Percentiles rank a stretch among this genome's conserved stretches.
phyloP scores from a whole-genome alignment of 2,113 vertebrate species.

The Emydocephalus ijimae region DNA sequence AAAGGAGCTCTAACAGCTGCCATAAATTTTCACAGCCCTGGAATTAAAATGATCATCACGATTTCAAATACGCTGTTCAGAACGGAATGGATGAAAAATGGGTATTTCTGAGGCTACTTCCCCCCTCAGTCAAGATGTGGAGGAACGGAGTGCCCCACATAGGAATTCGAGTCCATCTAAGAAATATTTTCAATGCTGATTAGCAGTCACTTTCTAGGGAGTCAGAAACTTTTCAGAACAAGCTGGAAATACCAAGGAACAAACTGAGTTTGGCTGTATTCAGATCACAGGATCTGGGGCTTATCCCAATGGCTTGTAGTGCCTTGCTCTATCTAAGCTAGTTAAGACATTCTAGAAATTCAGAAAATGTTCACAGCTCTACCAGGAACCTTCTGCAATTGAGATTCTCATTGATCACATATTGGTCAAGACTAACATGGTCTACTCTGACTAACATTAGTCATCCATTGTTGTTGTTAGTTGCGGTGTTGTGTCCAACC shows the following conservation, averaged over 20 bases:
- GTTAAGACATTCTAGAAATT: neutral
- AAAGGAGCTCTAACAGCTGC: neutral
- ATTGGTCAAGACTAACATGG: neutral
- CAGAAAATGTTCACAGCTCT: neutral
- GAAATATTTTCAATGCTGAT: neutral
- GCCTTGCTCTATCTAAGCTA: too few species aligned
- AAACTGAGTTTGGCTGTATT: neutral
- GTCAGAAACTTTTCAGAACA: neutral
- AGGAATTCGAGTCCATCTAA: neutral
- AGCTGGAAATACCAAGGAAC: neutral
- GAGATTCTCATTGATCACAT: neutral
- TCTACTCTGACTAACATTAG: neutral
- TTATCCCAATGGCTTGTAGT: too few species aligned
- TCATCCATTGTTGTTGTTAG: too few species aligned
- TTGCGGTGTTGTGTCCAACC: too few species aligned
- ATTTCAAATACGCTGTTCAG: neutral
- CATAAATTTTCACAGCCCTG: neutral
- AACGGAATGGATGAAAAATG: neutral
- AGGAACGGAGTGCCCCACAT: neutral
- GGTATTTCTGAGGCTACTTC: neutral
- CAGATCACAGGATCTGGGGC: neutral
- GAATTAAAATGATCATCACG: neutral
- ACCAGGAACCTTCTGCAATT: neutral
- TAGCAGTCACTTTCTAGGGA: neutral
- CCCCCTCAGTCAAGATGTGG: neutral